These are phyloP conservation scores for Arremon brunneinucha DNA, from an alignment of 2,797 vertebrate species.

Conservation along the genomic window DNA sequence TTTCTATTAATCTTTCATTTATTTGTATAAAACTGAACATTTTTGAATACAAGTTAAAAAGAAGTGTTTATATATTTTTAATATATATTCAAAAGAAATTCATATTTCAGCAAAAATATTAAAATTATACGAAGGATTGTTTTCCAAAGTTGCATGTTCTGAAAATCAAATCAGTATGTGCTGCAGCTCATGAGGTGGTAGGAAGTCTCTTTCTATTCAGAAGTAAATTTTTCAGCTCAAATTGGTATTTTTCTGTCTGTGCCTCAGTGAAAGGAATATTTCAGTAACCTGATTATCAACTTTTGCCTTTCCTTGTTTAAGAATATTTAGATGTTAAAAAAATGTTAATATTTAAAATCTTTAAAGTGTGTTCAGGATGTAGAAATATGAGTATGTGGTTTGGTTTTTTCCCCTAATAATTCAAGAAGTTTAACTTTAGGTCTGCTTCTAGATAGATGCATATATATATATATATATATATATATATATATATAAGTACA, in stretches of 20 bases:
- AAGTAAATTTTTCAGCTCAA: not conserved
- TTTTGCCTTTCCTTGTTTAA: not conserved
- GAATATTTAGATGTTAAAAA: not conserved
- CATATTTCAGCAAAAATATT: not conserved
- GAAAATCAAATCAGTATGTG: constrained; percentile 4
- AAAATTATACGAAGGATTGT: not conserved
- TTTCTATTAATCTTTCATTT: constrained; percentile 18
- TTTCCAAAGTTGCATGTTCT: not conserved
- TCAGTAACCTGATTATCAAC: not conserved
- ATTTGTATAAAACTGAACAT: not conserved
- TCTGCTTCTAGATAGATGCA: not conserved
- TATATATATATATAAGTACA: too few species aligned
- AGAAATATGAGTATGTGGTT: not conserved
- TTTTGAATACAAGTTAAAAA: not conserved
- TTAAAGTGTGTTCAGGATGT: not conserved
- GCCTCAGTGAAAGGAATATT: not conserved
- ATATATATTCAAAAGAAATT: not conserved
- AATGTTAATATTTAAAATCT: not conserved
- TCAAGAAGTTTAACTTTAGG: not conserved
- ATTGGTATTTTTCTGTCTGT: not conserved
- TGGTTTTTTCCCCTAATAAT: not conserved
- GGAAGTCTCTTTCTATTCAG: not conserved
- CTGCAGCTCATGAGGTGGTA: not conserved
- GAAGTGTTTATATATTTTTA: not conserved
- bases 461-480: accelerated